phyloP scores from a whole-genome alignment of 2,888 invertebrate genomes.

The Iphiclides podalirius region DNA sequence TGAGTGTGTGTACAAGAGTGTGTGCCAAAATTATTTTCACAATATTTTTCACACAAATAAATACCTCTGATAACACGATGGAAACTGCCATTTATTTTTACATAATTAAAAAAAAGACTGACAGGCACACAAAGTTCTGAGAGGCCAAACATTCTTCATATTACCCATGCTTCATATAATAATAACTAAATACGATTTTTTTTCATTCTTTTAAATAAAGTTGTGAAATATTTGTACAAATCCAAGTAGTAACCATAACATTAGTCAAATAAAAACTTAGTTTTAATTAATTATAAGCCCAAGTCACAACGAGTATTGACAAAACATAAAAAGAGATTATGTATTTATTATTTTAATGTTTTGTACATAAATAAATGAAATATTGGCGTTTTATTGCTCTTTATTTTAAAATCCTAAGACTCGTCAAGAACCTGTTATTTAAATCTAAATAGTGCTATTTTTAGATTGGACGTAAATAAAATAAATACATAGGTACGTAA shows the following conservation, averaged over 20 bases:
- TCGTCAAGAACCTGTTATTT: not conserved
- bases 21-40: too few species aligned
- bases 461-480: too few species aligned
- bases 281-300: conserved; percentile 29
- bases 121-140: too few species aligned
- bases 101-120: not conserved
- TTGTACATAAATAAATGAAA: conserved; percentile 33
- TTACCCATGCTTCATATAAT: too few species aligned
- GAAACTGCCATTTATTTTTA: not conserved
- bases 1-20: too few species aligned
- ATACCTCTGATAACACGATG: too few species aligned
- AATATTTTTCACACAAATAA: too few species aligned
- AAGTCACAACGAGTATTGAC: conserved; percentile 33
- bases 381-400: conserved; percentile 27
- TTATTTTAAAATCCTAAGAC: conserved; percentile 13
- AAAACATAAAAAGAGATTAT: conserved; percentile 8
- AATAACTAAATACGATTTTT: not conserved
- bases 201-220: not conserved
- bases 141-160: too few species aligned
- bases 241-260: conserved; percentile 15
- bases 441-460: too few species aligned
- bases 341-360: conserved; percentile 22
- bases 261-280: conserved; percentile 34
- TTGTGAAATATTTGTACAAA: conserved; percentile 15
- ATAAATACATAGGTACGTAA: too few species aligned